phyloP scores from a whole-genome alignment of 2,797 vertebrate genomes.

The Scomberomorus guttatus region DNA sequence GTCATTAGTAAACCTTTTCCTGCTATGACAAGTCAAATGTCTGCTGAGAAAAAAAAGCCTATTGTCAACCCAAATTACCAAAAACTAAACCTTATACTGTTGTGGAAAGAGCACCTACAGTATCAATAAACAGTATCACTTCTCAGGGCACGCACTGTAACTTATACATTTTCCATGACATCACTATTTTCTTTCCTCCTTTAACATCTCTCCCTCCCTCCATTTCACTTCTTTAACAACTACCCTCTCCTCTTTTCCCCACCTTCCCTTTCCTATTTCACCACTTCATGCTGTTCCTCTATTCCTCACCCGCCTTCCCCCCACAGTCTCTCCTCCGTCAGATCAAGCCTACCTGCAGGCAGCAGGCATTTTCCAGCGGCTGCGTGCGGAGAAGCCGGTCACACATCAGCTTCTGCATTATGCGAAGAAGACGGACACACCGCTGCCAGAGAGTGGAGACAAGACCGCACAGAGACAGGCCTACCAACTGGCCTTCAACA shows the following conservation, averaged over 20 bases:
- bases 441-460: slow-evolving; percentile 65
- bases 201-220: neutral
- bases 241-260: no score
- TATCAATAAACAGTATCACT: neutral
- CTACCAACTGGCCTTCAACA: slow-evolving; percentile 91
- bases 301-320: neutral
- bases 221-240: neutral
- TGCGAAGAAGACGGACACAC: slow-evolving; percentile 63
- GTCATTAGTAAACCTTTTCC: neutral
- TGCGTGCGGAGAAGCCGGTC: slow-evolving; percentile 81
- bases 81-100: neutral
- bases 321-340: slow-evolving; percentile 61
- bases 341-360: slow-evolving; percentile 89
- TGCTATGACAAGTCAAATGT: neutral
- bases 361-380: slow-evolving; percentile 89
- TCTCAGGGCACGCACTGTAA: neutral
- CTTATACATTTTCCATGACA: no score
- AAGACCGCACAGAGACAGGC: slow-evolving; percentile 78
- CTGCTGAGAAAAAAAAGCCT: neutral
- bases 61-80: neutral
- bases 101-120: neutral
- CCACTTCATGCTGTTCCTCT: neutral
- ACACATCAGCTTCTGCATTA: slow-evolving; percentile 81
- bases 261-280: neutral
- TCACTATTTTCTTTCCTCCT: neutral